phyloP scores from a whole-genome alignment of 2,888 invertebrate genomes.

The Rhimphoctona megacephalus region DNA sequence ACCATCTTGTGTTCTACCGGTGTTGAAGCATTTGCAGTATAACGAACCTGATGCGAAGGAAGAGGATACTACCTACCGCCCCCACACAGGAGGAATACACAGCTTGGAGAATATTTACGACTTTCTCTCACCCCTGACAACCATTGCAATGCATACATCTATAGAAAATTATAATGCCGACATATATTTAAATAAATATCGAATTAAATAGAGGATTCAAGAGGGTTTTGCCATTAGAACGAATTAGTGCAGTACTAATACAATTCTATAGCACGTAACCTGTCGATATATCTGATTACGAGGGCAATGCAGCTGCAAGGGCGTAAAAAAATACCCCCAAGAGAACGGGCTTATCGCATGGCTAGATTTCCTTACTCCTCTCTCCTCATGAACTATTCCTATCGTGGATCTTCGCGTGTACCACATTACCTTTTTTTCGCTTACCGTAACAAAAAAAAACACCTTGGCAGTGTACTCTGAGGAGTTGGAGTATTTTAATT shows the following conservation, averaged over 20 bases:
- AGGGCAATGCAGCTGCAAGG: slow-evolving; percentile 44
- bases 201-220: slow-evolving; percentile 35
- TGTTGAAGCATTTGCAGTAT: slow-evolving; percentile 60
- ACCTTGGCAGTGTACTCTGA: background rate
- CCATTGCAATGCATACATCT: slow-evolving; percentile 19
- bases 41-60: slow-evolving; percentile 64
- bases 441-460: slow-evolving; percentile 1
- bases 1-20: slow-evolving; percentile 49
- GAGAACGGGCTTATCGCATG: slow-evolving; percentile 55
- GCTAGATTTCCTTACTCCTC: slow-evolving; percentile 40
- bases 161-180: slow-evolving; percentile 3
- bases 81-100: slow-evolving; percentile 59
- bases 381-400: slow-evolving; percentile 34
- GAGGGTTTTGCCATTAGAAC: slow-evolving; percentile 57
- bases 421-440: slow-evolving; percentile 5
- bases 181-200: background rate
- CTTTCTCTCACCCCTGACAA: slow-evolving; percentile 41
- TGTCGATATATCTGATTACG: slow-evolving; percentile 65
- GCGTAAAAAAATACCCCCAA: slow-evolving; percentile 42
- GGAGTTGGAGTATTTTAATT: slow-evolving; percentile 18
- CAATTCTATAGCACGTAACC: slow-evolving; percentile 48
- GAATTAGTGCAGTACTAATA: slow-evolving; percentile 64
- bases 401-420: slow-evolving; percentile 28
- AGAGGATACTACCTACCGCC: slow-evolving; percentile 50
- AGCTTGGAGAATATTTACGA: slow-evolving; percentile 60